Evolutionary conservation across 1,140 invertebrate species (phyloP).

Genomic region (Anastrepha ludens): DNA sequence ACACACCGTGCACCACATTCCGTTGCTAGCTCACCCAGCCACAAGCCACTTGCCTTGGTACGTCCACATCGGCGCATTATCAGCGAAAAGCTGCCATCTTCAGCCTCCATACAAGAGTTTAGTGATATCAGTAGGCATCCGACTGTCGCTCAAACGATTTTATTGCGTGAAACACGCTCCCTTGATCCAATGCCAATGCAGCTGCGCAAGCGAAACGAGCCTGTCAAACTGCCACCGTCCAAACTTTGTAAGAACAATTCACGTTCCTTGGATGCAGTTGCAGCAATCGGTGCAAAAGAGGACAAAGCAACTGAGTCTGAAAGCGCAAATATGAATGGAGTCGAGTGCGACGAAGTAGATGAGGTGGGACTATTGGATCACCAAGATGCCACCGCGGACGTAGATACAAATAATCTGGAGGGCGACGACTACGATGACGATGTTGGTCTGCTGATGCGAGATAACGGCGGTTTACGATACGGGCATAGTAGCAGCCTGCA

Average conservation of each 20-base stretch:
- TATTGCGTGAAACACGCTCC: conserved; percentile 69
- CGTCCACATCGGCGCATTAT: conserved; percentile 71
- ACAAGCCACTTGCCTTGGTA: conserved; percentile 72
- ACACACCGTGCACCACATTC: conserved; percentile 60
- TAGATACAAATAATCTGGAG: conserved; percentile 63
- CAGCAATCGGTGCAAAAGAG: conserved; percentile 66
- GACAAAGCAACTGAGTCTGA: neutral
- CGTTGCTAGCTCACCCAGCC: conserved; percentile 61
- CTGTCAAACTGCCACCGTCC: conserved; percentile 67
- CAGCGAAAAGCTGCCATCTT: conserved; percentile 61
- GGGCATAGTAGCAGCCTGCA: conserved; percentile 65
- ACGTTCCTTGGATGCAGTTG: conserved; percentile 69
- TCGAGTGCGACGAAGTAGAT: conserved; percentile 15
- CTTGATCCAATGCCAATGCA: conserved; percentile 70
- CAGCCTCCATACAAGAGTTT: conserved; percentile 57
- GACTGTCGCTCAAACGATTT: conserved; percentile 57
- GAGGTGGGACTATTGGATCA: neutral
- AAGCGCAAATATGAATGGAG: neutral
- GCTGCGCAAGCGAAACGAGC: conserved; percentile 66
- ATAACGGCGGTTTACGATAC: conserved; percentile 66
- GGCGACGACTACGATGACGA: conserved; percentile 70
- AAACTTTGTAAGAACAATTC: conserved; percentile 72
- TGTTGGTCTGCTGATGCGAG: conserved; percentile 66
- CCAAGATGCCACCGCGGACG: conserved; percentile 28
- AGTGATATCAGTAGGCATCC: conserved; percentile 53